Conservation (phyloP, 2,888 invertebrate species). For the Thymelicus lineola region DNA sequence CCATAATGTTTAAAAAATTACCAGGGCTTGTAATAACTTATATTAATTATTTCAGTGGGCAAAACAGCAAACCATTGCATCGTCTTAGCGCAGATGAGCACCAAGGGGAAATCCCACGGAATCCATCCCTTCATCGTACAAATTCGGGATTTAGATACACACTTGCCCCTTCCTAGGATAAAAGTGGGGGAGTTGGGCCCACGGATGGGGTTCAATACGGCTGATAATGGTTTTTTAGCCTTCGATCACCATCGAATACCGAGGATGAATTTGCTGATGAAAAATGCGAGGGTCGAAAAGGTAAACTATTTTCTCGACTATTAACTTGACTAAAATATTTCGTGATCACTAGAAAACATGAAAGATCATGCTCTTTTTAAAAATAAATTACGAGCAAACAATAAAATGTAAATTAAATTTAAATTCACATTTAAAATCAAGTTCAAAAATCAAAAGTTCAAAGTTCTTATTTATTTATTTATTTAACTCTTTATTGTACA, state of each 20-base stretch:
- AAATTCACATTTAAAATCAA: no score
- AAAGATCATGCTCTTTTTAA: no score
- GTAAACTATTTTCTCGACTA: conserved; percentile 43
- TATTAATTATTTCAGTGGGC: conserved; percentile 88
- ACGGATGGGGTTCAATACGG: conserved; percentile 94
- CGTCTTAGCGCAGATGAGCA: conserved; percentile 94
- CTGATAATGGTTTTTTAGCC: conserved; percentile 96
- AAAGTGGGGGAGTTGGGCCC: conserved; percentile 97
- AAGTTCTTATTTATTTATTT: no score
- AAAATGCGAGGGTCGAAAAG: conserved; percentile 91
- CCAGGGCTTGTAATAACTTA: not conserved
- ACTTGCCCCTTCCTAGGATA: conserved; percentile 92
- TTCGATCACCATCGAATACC: conserved; percentile 94
- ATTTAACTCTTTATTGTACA: no score
- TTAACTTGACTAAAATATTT: no score
- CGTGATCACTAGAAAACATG: no score
- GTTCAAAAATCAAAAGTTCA: no score
- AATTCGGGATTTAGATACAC: conserved; percentile 93
- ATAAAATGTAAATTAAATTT: no score
- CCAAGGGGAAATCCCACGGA: conserved; percentile 91
- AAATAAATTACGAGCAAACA: no score
- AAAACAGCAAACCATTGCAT: conserved; percentile 96
- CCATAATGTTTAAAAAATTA: not conserved
- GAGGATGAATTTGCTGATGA: conserved; percentile 95
- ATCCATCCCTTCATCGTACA: conserved; percentile 96